phyloP scores from a whole-genome alignment of 2,113 vertebrate genomes.

The Mus pahari region DNA sequence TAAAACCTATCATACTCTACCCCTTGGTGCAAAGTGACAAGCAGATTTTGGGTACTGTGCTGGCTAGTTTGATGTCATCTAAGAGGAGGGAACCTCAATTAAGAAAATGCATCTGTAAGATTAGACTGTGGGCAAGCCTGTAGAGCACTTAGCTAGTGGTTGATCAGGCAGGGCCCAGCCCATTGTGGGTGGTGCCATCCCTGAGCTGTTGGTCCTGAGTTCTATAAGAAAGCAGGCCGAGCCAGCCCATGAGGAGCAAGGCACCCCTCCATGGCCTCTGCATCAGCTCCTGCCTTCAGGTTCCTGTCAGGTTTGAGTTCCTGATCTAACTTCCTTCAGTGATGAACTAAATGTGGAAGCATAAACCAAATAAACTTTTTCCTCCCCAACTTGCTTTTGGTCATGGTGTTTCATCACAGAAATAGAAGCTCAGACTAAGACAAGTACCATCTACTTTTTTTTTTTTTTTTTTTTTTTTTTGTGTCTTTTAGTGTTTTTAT shows the following conservation, averaged over 20 bases:
- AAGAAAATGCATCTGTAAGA: neutral
- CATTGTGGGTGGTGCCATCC: neutral
- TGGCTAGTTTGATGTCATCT: neutral
- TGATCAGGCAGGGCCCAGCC: neutral
- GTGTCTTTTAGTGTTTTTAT: no score
- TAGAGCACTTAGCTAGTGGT: neutral
- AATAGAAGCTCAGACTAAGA: neutral
- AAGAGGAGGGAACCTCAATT: neutral
- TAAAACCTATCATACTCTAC: neutral
- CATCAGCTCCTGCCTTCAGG: neutral
- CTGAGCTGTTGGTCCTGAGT: neutral
- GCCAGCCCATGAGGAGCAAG: neutral
- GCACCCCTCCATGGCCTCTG: neutral
- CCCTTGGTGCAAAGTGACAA: neutral
- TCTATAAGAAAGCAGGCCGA: neutral
- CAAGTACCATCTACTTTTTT: neutral
- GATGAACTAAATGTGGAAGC: neutral
- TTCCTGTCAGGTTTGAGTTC: neutral
- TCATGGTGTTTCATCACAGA: neutral
- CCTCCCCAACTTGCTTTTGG: neutral
- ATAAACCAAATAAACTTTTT: neutral
- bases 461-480: no score
- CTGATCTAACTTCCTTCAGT: neutral
- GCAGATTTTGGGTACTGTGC: neutral
- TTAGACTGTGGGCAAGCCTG: neutral